Conservation (phyloP, 2,113 vertebrate genomes). For the Colistium nudipinnis region DNA sequence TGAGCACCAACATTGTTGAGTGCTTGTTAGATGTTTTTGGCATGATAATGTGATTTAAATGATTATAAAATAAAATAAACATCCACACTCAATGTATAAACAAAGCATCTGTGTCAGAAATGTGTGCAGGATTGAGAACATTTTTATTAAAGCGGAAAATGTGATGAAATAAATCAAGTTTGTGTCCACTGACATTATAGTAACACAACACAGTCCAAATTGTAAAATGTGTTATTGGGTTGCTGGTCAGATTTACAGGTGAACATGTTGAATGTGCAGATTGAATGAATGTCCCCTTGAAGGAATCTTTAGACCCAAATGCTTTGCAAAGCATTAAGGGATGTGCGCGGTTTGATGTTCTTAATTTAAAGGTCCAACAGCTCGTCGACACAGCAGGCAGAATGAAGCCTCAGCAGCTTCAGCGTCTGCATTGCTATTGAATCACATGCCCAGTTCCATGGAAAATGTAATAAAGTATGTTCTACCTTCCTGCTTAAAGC, state of each 20-base stretch:
- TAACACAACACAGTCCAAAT: too few species aligned
- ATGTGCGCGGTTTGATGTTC: conserved; percentile 10
- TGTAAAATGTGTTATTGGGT: too few species aligned
- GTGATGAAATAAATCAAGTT: too few species aligned
- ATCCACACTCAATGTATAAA: too few species aligned
- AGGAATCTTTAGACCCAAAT: conserved; percentile 2
- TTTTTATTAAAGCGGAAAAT: too few species aligned
- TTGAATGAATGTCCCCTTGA: background rate
- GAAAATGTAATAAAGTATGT: background rate
- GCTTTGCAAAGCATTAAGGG: conserved; percentile 14
- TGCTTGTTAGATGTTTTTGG: too few species aligned
- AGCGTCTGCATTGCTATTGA: background rate
- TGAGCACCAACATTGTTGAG: too few species aligned
- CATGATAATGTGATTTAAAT: too few species aligned
- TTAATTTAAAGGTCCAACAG: conserved; percentile 1
- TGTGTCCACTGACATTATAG: too few species aligned
- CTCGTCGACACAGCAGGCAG: background rate
- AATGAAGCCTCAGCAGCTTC: conserved; percentile 9
- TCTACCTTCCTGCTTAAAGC: background rate
- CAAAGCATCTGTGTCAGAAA: too few species aligned
- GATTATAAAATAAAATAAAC: too few species aligned
- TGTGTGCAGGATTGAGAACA: too few species aligned
- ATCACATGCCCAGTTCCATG: background rate
- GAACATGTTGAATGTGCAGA: background rate
- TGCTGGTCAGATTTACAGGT: background rate